Evolutionary conservation across 2,888 invertebrate species (phyloP).

Genomic region (Acrobasis repandana): DNA sequence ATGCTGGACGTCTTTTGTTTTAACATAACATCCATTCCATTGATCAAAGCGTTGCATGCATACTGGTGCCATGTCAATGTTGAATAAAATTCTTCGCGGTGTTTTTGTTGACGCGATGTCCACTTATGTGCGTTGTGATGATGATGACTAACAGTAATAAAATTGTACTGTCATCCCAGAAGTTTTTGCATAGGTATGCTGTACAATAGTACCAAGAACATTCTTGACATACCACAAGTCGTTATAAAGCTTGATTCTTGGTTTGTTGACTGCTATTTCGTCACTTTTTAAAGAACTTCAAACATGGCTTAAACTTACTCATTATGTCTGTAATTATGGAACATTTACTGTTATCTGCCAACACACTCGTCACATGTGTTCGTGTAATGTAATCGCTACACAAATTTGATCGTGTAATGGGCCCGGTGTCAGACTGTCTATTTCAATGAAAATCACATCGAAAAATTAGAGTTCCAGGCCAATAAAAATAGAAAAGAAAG

Average conservation of each 20-base stretch:
- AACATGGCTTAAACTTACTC: not conserved
- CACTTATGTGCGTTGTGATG: conserved; percentile 1
- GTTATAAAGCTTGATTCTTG: conserved; percentile 1
- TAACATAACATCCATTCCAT: not conserved
- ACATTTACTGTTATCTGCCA: conserved; percentile 40
- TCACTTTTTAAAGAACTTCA: conserved; percentile 14
- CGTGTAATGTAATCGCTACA: conserved; percentile 45
- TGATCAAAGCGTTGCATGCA: not conserved
- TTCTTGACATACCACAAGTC: not conserved
- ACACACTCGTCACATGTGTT: conserved; percentile 38
- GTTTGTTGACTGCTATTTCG: conserved; percentile 2
- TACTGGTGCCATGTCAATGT: not conserved
- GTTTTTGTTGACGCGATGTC: conserved; percentile 9
- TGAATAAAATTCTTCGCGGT: conserved; percentile 4
- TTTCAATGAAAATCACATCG: conserved; percentile 55
- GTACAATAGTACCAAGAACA: not conserved
- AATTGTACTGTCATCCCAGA: conserved; percentile 17
- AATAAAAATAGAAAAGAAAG: not conserved
- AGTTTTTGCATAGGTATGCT: not conserved
- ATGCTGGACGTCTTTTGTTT: not conserved
- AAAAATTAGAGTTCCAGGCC: not conserved
- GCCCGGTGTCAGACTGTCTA: conserved; percentile 53
- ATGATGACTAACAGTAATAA: conserved; percentile 19
- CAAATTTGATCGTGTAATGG: conserved; percentile 62
- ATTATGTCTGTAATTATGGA: conserved; percentile 20